phyloP scores from a whole-genome alignment of 2,113 vertebrate species.

The Serilophus lunatus region DNA sequence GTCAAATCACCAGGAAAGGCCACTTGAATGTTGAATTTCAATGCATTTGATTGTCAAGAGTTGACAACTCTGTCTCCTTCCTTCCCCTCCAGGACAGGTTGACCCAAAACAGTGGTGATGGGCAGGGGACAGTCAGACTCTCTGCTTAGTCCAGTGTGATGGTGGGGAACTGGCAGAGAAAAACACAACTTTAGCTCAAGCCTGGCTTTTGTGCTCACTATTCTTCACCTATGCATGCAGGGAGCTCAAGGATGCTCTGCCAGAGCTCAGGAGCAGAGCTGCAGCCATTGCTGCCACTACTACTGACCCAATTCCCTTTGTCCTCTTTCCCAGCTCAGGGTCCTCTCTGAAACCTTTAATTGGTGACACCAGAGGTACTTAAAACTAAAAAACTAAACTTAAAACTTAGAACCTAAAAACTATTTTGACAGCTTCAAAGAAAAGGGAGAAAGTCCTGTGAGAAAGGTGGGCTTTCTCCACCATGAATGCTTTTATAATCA shows the following conservation, averaged over 20 bases:
- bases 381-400: no score
- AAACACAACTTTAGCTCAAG: background rate
- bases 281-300: background rate
- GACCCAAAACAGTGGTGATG: background rate
- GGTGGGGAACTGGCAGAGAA: background rate
- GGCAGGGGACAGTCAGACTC: background rate
- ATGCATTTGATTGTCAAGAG: background rate
- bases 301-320: background rate
- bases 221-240: background rate
- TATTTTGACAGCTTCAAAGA: background rate
- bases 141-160: background rate
- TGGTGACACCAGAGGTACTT: background rate
- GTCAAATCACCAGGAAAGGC: background rate
- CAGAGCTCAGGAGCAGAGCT: accelerated
- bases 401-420: background rate
- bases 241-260: background rate
- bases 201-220: background rate
- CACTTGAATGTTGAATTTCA: background rate
- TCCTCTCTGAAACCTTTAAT: background rate
- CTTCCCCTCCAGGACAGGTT: background rate
- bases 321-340: background rate
- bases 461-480: background rate
- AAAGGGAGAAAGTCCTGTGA: background rate
- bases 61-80: background rate
- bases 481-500: background rate